Base-by-base conservation (phyloP, 2,113 vertebrate genomes). In the Echinops telfairi region DNA sequence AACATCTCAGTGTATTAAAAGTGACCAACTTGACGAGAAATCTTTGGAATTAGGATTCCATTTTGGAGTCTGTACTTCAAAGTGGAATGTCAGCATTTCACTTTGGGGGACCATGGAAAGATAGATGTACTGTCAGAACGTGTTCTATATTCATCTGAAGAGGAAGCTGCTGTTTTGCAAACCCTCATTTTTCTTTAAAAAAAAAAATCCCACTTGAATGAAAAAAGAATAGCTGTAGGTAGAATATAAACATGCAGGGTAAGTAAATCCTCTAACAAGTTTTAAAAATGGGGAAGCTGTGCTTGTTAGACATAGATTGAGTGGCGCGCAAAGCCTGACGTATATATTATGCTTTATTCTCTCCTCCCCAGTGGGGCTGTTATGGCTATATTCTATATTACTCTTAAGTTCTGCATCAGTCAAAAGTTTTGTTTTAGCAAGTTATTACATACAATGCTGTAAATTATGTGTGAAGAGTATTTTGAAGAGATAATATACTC, bases 381-480 rank as follows among this genome's bases (percentile, higher is more conserved):
- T 97, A 93, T 3, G 90, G 94, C 76, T 94, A 58, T 75, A 68
- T 96, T 86, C 86, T 92, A 38, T 90, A 94, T 33, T 83, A 82
- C 82, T 89, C 47, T 3, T 43, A 81, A 95, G 95, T 91, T 97
- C 97, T 96, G 83, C 92, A 96, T 93, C 0, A 0, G 96, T 96
- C 96, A 87, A 79, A 1, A 87, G 73, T 94, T 97, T 91, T 96
- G 95, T 98, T 98, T 93, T 87, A 93, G 96, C 87, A 96, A 95
- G 94, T 68, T 97, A 95, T 92, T 93, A 91, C 96, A 88, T 94
- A 86, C 96, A 97, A 97, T 96, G 91, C 94, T 97, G 88, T 97
- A 98, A 97, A 95, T 96, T 97, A 97, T 97, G 97, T 98, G 89
- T 97, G 95, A 23, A 97, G 75, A 97, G 90, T 97, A 95, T 96